Percentiles rank a stretch among this genome's conserved stretches.
phyloP scores from a whole-genome alignment of 1,140 invertebrate genomes.

The Aphidius ervi region DNA sequence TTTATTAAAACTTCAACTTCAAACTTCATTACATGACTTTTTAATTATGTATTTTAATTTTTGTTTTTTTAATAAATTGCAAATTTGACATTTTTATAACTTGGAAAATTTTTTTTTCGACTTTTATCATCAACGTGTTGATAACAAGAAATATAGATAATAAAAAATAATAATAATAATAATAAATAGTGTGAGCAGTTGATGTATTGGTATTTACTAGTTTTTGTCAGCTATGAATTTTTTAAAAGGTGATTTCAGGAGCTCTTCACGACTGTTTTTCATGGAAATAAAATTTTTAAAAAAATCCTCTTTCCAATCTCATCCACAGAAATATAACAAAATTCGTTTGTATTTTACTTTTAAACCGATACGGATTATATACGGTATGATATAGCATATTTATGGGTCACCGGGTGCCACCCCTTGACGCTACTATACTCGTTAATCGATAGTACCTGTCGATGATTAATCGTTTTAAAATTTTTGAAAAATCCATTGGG shows the following conservation, averaged over 20 bases:
- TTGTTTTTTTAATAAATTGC: no score
- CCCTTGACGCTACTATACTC: slow-evolving; percentile 27
- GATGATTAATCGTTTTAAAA: slow-evolving; percentile 18
- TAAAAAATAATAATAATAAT: no score
- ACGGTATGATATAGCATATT: slow-evolving; percentile 36
- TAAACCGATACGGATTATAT: slow-evolving; percentile 37
- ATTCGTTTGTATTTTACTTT: slow-evolving; percentile 41
- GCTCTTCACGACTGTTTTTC: slow-evolving; percentile 51
- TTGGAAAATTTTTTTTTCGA: no score
- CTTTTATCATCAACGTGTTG: no score
- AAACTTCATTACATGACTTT: no score
- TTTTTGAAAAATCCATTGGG: slow-evolving; percentile 13
- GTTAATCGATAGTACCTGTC: slow-evolving; percentile 43
- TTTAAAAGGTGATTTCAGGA: slow-evolving; percentile 43
- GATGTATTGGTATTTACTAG: background rate
- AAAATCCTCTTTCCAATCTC: slow-evolving; percentile 20
- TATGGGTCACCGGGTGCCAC: slow-evolving; percentile 37
- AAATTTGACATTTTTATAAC: no score
- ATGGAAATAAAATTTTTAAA: slow-evolving; percentile 35
- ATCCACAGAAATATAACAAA: slow-evolving; percentile 37
- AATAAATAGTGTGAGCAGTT: no score
- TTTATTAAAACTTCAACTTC: no score
- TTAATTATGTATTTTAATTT: no score
- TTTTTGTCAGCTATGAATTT: slow-evolving; percentile 26
- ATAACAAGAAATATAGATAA: no score